phyloP scores from a whole-genome alignment of 2,113 vertebrate species.

The Peromyscus leucopus region DNA sequence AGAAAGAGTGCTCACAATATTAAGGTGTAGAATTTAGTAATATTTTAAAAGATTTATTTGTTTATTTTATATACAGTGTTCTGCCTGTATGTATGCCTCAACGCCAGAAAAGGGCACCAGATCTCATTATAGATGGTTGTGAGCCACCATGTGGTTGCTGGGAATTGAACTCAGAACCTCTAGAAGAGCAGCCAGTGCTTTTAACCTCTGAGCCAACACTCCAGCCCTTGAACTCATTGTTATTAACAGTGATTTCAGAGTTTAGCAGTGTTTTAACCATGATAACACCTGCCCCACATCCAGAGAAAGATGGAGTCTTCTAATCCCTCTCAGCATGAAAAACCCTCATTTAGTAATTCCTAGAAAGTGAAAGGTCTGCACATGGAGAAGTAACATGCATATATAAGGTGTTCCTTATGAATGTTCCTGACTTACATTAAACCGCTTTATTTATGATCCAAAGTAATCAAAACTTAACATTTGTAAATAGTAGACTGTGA shows the following conservation, averaged over 20 bases:
- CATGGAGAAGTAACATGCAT: background rate
- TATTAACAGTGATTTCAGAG: background rate
- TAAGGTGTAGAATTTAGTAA: background rate
- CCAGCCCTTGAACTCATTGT: background rate
- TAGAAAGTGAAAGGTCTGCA: background rate
- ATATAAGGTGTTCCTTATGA: background rate
- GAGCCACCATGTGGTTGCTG: background rate
- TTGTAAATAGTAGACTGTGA: background rate
- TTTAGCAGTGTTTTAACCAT: background rate
- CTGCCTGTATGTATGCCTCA: background rate
- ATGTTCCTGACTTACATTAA: background rate
- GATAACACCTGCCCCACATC: background rate
- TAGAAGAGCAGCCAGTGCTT: background rate
- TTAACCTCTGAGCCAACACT: background rate
- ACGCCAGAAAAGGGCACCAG: background rate
- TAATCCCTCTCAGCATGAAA: background rate
- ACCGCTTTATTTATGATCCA: background rate
- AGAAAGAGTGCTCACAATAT: background rate
- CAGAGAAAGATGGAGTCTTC: background rate
- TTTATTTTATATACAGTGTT: background rate
- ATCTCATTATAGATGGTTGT: background rate
- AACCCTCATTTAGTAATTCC: no score
- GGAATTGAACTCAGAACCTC: background rate
- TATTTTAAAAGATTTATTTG: background rate
- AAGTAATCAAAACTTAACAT: background rate